These are phyloP conservation scores for Macroglossus sobrinus DNA, from an alignment of 2,113 vertebrate species.

Conservation along the genomic window DNA sequence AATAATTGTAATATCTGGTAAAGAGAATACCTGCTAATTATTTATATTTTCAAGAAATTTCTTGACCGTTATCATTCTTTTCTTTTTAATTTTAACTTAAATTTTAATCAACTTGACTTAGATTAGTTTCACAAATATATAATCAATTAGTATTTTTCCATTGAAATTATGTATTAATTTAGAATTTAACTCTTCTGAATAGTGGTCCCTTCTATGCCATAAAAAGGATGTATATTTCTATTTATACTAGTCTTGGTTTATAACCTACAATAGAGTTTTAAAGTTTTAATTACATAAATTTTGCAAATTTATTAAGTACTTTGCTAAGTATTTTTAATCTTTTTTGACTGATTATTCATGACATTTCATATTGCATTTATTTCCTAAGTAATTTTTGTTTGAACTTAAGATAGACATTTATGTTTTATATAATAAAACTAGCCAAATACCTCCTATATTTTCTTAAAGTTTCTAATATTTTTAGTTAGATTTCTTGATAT, in stretches of 20 bases:
- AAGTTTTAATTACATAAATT: neutral
- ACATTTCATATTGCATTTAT: neutral
- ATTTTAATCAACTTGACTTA: slow-evolving; percentile 2
- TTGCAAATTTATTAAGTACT: neutral
- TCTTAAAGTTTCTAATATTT: neutral
- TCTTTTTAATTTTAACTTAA: slow-evolving; percentile 26
- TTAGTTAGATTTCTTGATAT: neutral
- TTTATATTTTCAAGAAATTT: neutral
- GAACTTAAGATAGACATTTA: neutral
- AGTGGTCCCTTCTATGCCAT: neutral
- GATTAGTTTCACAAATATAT: slow-evolving; percentile 1
- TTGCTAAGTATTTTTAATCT: neutral
- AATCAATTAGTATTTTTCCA: neutral
- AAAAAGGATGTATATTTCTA: neutral
- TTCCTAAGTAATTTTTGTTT: neutral
- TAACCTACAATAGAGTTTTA: neutral
- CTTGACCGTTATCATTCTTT: neutral
- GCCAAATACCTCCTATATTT: neutral
- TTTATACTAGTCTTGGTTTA: neutral
- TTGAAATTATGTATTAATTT: neutral
- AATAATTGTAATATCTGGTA: neutral
- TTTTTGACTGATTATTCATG: neutral
- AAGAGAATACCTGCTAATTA: neutral
- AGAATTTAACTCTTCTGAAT: neutral
- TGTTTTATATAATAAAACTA: neutral